Conservation (phyloP, 2,888 invertebrate genomes). For the Metacarcinus magister region DNA sequence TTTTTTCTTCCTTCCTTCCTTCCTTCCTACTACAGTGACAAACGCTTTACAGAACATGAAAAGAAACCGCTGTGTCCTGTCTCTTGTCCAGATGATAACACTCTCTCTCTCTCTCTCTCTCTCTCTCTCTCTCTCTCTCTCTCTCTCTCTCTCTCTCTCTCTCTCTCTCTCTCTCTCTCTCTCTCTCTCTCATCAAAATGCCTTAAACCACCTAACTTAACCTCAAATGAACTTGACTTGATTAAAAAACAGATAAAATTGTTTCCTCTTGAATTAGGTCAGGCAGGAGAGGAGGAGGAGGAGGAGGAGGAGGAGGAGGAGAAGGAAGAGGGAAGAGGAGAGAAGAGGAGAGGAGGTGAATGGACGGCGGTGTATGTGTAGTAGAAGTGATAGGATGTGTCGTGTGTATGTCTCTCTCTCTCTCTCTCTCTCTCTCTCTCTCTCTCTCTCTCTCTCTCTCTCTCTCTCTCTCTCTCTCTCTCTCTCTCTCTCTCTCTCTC, state of each 20-base stretch:
- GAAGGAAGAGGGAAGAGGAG: background rate
- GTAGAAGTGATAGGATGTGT: background rate
- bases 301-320: background rate
- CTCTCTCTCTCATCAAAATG: background rate
- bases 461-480: conserved; percentile 18
- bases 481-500: conserved; percentile 39
- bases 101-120: conserved; percentile 43
- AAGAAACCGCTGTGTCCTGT: background rate
- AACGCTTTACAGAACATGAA: background rate
- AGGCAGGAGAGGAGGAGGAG: background rate
- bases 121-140: background rate
- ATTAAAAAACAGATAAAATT: background rate
- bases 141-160: conserved; percentile 22
- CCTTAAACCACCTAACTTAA: too few relatives aligned
- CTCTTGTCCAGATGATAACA: conserved; percentile 1
- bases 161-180: conserved; percentile 46
- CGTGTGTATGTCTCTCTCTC: background rate
- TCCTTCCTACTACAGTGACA: background rate
- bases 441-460: conserved; percentile 39
- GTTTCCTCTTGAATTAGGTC: conserved; percentile 5
- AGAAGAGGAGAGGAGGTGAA: background rate
- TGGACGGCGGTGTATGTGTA: background rate
- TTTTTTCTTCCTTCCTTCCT: background rate
- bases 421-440: conserved; percentile 19
- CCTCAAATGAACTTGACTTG: background rate